These are phyloP conservation scores for Tribolium castaneum DNA, from an alignment of 1,140 invertebrate genomes.

Conservation along the genomic window DNA sequence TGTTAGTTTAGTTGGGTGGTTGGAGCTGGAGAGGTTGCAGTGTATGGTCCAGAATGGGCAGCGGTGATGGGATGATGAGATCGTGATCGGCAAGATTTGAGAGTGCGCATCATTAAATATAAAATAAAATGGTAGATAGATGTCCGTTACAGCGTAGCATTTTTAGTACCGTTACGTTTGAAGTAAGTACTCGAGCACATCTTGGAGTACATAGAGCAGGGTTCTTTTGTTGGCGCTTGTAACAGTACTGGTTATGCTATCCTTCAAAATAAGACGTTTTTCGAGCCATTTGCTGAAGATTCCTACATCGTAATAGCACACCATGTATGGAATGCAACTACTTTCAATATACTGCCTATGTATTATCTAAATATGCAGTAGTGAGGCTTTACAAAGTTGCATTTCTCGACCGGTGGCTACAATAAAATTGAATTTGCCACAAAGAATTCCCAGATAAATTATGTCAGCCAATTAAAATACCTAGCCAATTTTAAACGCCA, in stretches of 20 bases:
- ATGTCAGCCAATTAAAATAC: constrained; percentile 4
- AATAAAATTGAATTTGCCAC: constrained; percentile 18
- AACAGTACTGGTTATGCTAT: constrained; percentile 14
- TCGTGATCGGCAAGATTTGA: constrained; percentile 7
- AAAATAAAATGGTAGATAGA: constrained; percentile 6
- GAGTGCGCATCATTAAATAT: constrained; percentile 19
- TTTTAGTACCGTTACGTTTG: constrained; percentile 35
- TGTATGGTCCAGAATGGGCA: background rate
- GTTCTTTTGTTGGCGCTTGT: constrained; percentile 6
- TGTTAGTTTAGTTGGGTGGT: too few species aligned
- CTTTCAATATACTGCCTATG: constrained; percentile 9
- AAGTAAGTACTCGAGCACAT: constrained; percentile 32
- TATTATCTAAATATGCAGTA: constrained; percentile 14
- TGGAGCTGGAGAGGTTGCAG: too few species aligned
- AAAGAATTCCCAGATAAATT: constrained; percentile 7
- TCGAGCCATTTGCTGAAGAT: constrained; percentile 22
- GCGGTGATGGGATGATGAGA: background rate
- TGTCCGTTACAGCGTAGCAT: constrained; percentile 12
- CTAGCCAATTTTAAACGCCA: background rate
- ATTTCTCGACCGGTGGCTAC: constrained; percentile 12
- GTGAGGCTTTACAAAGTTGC: background rate
- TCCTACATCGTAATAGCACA: constrained; percentile 5
- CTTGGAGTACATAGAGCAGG: background rate
- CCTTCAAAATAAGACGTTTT: constrained; percentile 26
- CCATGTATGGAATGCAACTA: constrained; percentile 12